These are phyloP conservation scores for Lutjanus argentimaculatus DNA, from an alignment of 2,797 vertebrate species.

Conservation along the genomic window DNA sequence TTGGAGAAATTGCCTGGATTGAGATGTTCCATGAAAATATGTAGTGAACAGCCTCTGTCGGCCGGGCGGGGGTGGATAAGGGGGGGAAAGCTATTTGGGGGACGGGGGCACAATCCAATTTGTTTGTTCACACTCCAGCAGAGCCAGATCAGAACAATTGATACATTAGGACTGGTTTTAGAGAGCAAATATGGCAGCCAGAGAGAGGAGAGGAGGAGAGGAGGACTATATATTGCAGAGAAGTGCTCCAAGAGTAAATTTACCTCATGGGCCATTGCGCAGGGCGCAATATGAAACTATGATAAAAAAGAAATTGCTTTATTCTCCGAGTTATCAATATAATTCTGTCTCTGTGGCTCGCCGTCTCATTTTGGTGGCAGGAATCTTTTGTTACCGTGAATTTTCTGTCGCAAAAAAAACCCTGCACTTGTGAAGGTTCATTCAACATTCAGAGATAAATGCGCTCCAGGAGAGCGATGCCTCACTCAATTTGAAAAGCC, in stretches of 20 bases:
- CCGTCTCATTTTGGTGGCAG: slow-evolving; percentile 60
- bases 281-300: slow-evolving; percentile 75
- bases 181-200: slow-evolving; percentile 72
- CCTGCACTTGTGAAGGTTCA: slow-evolving; percentile 59
- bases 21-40: slow-evolving; percentile 76
- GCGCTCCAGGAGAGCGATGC: slow-evolving; percentile 59
- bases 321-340: slow-evolving; percentile 77
- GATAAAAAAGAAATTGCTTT: slow-evolving; percentile 82
- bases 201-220: slow-evolving; percentile 20
- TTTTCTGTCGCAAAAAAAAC: slow-evolving; percentile 42
- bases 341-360: slow-evolving; percentile 61
- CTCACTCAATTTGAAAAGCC: slow-evolving; percentile 64
- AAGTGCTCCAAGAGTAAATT: slow-evolving; percentile 77
- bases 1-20: slow-evolving; percentile 61
- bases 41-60: slow-evolving; percentile 54
- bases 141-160: slow-evolving; percentile 82
- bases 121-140: slow-evolving; percentile 82
- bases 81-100: slow-evolving; percentile 72
- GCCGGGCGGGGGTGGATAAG: slow-evolving; percentile 58
- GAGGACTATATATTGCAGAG: slow-evolving; percentile 62
- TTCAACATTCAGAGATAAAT: slow-evolving; percentile 67
- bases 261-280: slow-evolving; percentile 78
- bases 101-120: slow-evolving; percentile 77
- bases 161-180: slow-evolving; percentile 81
- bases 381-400: slow-evolving; percentile 71